These are phyloP conservation scores for Scomber scombrus DNA, from an alignment of 2,113 vertebrate species.

Conservation along the genomic window DNA sequence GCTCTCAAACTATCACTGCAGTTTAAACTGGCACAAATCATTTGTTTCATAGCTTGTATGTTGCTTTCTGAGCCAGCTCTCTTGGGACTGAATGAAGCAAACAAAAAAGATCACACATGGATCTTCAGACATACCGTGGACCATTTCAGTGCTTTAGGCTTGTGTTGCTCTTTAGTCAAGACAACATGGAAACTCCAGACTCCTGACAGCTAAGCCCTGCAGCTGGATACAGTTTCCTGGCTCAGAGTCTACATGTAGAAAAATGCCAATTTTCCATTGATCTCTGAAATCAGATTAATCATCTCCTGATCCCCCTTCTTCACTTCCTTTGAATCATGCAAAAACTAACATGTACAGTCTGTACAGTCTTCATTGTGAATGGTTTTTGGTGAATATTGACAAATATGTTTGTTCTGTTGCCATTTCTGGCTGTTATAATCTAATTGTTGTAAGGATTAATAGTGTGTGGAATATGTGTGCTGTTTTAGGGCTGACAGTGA, in stretches of 20 bases:
- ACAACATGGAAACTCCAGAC: constrained; percentile 50
- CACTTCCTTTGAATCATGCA: neutral
- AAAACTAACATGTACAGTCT: neutral
- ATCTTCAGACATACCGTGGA: neutral
- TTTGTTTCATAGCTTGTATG: too few relatives aligned
- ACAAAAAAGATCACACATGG: neutral
- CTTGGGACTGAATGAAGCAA: neutral
- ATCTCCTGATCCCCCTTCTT: neutral
- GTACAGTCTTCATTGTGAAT: neutral
- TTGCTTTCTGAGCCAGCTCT: neutral
- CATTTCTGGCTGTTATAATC: too few relatives aligned
- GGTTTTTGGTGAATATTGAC: too few relatives aligned
- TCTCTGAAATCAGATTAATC: neutral
- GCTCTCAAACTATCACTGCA: too few relatives aligned
- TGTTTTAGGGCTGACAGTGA: neutral
- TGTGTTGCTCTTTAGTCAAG: constrained; percentile 30
- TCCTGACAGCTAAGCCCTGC: neutral
- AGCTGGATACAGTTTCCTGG: constrained; percentile 37
- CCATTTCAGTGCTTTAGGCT: constrained; percentile 9
- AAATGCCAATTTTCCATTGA: neutral
- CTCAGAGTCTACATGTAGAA: neutral
- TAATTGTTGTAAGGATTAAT: neutral
- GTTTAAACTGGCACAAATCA: too few relatives aligned
- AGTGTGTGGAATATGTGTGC: neutral
- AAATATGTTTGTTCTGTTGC: too few relatives aligned